Evolutionary conservation across 2,888 invertebrate genomes (phyloP).

Genomic region (Nematopogon swammerdamellus): DNA sequence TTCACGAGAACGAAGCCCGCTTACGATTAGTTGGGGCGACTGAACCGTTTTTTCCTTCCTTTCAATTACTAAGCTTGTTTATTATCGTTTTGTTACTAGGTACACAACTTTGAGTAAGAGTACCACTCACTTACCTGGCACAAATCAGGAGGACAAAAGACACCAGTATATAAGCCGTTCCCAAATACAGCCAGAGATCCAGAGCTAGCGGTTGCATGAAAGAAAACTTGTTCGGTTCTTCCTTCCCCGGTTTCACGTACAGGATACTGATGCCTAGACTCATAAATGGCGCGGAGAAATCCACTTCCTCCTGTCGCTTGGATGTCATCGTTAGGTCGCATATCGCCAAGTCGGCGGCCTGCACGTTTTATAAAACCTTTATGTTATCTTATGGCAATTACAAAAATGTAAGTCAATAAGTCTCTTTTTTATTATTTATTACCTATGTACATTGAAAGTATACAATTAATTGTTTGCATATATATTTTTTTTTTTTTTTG

Average conservation of each 20-base stretch:
- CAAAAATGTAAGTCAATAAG: constrained; percentile 58
- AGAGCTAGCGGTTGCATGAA: constrained; percentile 81
- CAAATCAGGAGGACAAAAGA: constrained; percentile 79
- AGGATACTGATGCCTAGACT: constrained; percentile 87
- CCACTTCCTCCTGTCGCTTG: constrained; percentile 79
- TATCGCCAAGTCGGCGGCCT: constrained; percentile 90
- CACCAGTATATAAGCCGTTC: constrained; percentile 78
- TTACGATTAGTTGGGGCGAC: too few relatives aligned
- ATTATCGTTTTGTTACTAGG: not conserved
- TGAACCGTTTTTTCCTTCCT: too few relatives aligned
- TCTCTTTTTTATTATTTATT: constrained; percentile 17
- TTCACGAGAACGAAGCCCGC: too few relatives aligned
- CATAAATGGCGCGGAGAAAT: constrained; percentile 97
- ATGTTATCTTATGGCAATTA: constrained; percentile 63
- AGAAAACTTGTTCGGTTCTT: constrained; percentile 80
- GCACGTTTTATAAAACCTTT: constrained; percentile 29
- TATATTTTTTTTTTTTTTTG: too few relatives aligned
- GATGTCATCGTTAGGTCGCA: constrained; percentile 94
- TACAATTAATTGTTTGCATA: too few relatives aligned
- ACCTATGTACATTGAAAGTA: too few relatives aligned
- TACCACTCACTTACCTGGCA: constrained; percentile 66
- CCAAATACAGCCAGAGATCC: constrained; percentile 86
- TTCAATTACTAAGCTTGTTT: too few relatives aligned
- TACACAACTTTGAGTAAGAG: too few relatives aligned
- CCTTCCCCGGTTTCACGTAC: constrained; percentile 71